Conservation (phyloP, 2,888 invertebrate genomes). For the Tenodera sinensis region DNA sequence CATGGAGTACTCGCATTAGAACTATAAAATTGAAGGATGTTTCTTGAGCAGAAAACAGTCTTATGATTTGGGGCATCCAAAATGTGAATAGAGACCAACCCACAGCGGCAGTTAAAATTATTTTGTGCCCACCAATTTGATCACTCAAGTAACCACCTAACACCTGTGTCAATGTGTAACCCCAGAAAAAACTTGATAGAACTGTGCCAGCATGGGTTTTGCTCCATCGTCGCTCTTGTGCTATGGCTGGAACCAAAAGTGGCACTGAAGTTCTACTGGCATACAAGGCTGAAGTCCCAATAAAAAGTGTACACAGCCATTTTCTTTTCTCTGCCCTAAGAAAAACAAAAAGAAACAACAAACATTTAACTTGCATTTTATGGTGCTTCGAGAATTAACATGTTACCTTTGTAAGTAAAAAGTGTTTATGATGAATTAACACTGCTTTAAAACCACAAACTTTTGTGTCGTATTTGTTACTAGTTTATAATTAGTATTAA, state of each 20-base stretch:
- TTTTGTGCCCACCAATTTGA: slow-evolving; percentile 61
- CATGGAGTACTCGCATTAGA: slow-evolving; percentile 57
- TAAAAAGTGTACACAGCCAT: slow-evolving; percentile 58
- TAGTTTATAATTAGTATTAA: too few species aligned
- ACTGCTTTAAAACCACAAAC: background rate
- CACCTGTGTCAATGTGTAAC: slow-evolving; percentile 63
- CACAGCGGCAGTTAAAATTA: slow-evolving; percentile 58
- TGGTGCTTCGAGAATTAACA: too few species aligned
- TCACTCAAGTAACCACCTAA: slow-evolving; percentile 57
- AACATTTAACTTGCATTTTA: background rate
- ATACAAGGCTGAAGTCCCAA: slow-evolving; percentile 63
- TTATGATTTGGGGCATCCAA: slow-evolving; percentile 54
- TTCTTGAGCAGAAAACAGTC: slow-evolving; percentile 45
- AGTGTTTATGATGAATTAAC: background rate
- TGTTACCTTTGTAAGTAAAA: background rate
- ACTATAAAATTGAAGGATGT: slow-evolving; percentile 55
- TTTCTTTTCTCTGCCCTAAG: slow-evolving; percentile 52
- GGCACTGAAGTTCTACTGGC: slow-evolving; percentile 65
- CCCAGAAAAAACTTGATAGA: slow-evolving; percentile 70
- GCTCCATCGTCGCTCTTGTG: slow-evolving; percentile 62
- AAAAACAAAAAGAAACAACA: slow-evolving; percentile 23
- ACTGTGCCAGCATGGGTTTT: slow-evolving; percentile 67
- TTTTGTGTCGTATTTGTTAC: background rate
- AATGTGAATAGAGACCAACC: slow-evolving; percentile 56
- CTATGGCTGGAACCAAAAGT: slow-evolving; percentile 58